A percentile compares a stretch with the other conserved stretches of the same genome.
Conservation (phyloP, 1,140 invertebrate genomes). For the Maconellicoccus hirsutus region DNA sequence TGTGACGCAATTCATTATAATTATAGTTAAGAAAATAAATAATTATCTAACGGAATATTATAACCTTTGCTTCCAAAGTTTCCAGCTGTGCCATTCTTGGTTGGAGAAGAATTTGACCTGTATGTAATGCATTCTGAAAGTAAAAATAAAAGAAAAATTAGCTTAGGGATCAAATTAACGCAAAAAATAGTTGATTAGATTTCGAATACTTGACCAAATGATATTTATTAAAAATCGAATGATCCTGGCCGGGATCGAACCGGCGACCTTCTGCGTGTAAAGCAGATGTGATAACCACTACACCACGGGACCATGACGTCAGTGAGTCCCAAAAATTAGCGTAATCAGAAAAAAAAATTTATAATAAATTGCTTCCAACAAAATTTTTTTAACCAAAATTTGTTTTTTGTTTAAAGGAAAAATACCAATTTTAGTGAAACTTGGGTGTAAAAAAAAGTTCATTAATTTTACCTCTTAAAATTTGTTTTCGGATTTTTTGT, state of each 20-base stretch:
- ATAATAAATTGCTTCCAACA: too few species aligned
- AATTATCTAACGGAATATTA: neutral
- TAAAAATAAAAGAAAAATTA: conserved; percentile 37
- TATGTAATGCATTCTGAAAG: conserved; percentile 74
- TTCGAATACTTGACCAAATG: neutral
- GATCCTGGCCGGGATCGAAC: conserved; percentile 68
- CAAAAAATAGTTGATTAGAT: neutral
- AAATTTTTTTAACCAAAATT: too few species aligned
- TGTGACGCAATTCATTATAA: too few species aligned
- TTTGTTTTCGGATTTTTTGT: too few species aligned
- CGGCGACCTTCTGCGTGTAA: conserved; percentile 70
- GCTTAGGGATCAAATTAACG: too few species aligned
- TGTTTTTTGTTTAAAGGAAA: too few species aligned
- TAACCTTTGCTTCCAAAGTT: conserved; percentile 64
- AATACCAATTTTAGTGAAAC: too few species aligned
- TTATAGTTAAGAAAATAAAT: neutral
- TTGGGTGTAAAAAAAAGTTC: too few species aligned
- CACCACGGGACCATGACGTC: conserved; percentile 48
- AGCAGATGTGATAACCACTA: conserved; percentile 56
- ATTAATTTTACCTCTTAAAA: too few species aligned
- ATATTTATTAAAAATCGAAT: conserved; percentile 33
- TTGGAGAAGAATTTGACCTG: conserved; percentile 35
- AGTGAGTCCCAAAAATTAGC: too few species aligned
- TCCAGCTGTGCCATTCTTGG: conserved; percentile 59
- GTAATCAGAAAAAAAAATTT: too few species aligned